phyloP scores from a whole-genome alignment of 2,113 vertebrate species.

The Protobothrops mucrosquamatus region DNA sequence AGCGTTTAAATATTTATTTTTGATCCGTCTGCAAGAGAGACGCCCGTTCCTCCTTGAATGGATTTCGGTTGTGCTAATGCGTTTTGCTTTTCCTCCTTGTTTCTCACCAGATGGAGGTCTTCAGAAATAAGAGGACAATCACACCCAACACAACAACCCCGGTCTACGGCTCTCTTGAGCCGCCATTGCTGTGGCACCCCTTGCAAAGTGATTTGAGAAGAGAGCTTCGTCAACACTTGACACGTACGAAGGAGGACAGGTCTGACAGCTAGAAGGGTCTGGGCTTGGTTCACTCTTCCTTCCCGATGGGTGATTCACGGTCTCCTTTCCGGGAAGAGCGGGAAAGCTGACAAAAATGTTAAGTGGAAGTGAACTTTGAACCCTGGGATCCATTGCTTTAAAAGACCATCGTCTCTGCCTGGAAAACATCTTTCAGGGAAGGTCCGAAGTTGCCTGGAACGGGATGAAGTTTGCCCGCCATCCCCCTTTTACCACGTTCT shows the following conservation, averaged over 20 bases:
- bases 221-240: not conserved
- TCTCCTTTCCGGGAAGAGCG: not conserved
- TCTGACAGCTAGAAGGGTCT: not conserved
- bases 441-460: not conserved
- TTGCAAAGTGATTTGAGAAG: not conserved
- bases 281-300: not conserved
- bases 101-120: not conserved
- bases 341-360: not conserved
- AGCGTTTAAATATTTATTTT: not conserved
- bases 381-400: not conserved
- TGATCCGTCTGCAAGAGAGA: too few relatives aligned
- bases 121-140: not conserved
- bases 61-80: not conserved
- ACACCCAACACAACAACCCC: too few relatives aligned
- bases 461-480: not conserved
- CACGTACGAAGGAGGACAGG: not conserved
- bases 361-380: not conserved
- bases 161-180: not conserved
- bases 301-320: not conserved
- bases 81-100: not conserved
- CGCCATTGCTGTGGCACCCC: not conserved
- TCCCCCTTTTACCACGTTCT: fast-evolving
- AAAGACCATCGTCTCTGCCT: not conserved
- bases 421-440: not conserved
- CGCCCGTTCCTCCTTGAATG: not conserved